Percentiles rank a stretch among this genome's conserved stretches.
phyloP scores from a whole-genome alignment of 37 sponge, comb jelly and placozoan genomes.

The Theonella swinhoei region DNA sequence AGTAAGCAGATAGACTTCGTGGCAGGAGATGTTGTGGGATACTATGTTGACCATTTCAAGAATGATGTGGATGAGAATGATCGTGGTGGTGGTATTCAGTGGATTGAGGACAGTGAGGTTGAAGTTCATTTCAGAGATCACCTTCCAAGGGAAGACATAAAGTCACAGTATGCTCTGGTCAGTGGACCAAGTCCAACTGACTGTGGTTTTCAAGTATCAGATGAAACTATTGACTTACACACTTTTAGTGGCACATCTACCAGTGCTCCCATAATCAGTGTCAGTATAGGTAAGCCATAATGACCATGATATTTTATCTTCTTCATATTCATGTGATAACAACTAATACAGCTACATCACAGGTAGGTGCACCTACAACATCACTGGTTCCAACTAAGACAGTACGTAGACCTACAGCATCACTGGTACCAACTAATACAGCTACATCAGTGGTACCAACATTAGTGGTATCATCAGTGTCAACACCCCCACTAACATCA shows the following conservation, averaged over 20 bases:
- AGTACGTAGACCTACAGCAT: neutral
- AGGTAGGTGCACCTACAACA: neutral
- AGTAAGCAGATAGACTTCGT: constrained; percentile 20
- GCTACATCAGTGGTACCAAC: neutral
- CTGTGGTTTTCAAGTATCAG: neutral
- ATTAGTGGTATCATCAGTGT: no score
- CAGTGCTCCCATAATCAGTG: neutral
- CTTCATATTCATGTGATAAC: neutral
- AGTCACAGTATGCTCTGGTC: neutral
- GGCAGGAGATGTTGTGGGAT: constrained; percentile 61
- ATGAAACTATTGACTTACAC: neutral
- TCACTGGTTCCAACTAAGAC: neutral
- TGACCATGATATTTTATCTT: neutral
- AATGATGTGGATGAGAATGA: neutral
- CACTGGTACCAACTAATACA: neutral
- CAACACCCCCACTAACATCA: no score
- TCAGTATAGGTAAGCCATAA: neutral
- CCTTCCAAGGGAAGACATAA: neutral
- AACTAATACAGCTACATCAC: neutral
- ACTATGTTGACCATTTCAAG: neutral
- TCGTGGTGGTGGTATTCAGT: neutral
- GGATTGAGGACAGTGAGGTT: neutral
- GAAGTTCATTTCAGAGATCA: neutral
- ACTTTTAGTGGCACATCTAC: neutral
- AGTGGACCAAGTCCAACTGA: neutral